Percentiles rank a stretch among this genome's conserved stretches.
Evolutionary conservation across 2,113 vertebrate genomes (phyloP).

Genomic region (Electrona antarctica): DNA sequence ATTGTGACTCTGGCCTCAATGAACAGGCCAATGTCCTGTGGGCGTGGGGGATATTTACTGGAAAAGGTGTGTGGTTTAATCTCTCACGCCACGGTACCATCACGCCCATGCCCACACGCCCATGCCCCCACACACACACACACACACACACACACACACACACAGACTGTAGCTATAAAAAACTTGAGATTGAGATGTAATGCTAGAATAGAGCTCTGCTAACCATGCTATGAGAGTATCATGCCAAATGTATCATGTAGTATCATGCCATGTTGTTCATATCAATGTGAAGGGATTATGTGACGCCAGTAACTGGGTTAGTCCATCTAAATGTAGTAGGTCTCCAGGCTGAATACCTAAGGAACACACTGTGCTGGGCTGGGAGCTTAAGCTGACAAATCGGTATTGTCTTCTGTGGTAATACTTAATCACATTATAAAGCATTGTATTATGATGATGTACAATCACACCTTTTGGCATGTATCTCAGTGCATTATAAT

Average conservation of each 20-base stretch:
- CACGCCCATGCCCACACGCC: slow-evolving; percentile 26
- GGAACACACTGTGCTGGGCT: no score
- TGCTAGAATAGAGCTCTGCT: neutral
- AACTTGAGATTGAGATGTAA: no score
- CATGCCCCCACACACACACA: neutral
- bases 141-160: no score
- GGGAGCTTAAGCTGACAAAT: no score
- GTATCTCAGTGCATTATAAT: no score
- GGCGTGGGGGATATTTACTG: slow-evolving; percentile 36
- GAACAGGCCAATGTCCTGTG: slow-evolving; percentile 40
- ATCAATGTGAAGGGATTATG: neutral
- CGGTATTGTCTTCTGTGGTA: no score
- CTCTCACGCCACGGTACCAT: slow-evolving; percentile 10
- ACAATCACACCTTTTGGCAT: no score
- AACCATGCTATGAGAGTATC: neutral
- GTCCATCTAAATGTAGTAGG: no score
- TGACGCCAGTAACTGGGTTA: neutral
- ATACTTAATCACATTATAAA: no score
- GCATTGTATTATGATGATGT: no score
- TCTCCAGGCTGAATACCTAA: no score
- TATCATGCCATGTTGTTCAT: neutral
- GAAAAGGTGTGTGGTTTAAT: slow-evolving; percentile 20
- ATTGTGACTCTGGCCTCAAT: neutral
- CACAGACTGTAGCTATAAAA: no score
- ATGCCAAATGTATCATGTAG: neutral